phyloP scores from a whole-genome alignment of 2,797 vertebrate species.

The Gambelia wislizenii region DNA sequence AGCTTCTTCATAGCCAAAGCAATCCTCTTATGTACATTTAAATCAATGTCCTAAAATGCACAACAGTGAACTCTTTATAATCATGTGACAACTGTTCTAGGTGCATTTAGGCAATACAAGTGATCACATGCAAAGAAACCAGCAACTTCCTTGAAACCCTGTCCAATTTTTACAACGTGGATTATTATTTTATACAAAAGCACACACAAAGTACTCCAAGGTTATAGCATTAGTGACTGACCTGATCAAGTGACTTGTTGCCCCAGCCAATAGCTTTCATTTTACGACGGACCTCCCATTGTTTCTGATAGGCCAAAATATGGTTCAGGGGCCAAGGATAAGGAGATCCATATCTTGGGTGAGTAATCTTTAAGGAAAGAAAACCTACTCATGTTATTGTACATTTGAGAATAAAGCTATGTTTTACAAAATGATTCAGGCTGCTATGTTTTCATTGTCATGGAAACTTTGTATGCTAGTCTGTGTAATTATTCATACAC shows the following conservation, averaged over 20 bases:
- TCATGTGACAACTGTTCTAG: background rate
- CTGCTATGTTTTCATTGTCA: conserved; percentile 39
- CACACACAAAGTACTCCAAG: conserved; percentile 16
- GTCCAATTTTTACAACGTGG: too few species aligned
- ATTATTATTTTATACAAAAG: background rate
- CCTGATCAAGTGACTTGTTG: conserved; percentile 92
- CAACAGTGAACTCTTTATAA: background rate
- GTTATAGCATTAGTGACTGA: conserved; percentile 65
- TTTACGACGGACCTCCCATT: conserved; percentile 94
- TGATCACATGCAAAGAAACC: background rate
- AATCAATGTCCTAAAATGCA: background rate
- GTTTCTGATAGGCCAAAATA: conserved; percentile 94
- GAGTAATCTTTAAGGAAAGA: conserved; percentile 86
- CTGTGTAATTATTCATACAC: conserved; percentile 46
- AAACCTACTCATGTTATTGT: conserved; percentile 25
- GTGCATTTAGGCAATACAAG: background rate
- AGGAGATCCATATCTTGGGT: conserved; percentile 92
- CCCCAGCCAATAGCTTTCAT: conserved; percentile 98
- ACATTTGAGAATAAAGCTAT: conserved; percentile 20
- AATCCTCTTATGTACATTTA: background rate
- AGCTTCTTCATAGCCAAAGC: background rate
- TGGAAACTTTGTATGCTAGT: conserved; percentile 25
- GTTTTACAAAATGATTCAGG: conserved; percentile 48
- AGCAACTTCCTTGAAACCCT: background rate
- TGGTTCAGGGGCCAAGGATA: conserved; percentile 96